These are phyloP conservation scores for Unio delphinus DNA, from an alignment of 2,888 invertebrate species.

Conservation along the genomic window DNA sequence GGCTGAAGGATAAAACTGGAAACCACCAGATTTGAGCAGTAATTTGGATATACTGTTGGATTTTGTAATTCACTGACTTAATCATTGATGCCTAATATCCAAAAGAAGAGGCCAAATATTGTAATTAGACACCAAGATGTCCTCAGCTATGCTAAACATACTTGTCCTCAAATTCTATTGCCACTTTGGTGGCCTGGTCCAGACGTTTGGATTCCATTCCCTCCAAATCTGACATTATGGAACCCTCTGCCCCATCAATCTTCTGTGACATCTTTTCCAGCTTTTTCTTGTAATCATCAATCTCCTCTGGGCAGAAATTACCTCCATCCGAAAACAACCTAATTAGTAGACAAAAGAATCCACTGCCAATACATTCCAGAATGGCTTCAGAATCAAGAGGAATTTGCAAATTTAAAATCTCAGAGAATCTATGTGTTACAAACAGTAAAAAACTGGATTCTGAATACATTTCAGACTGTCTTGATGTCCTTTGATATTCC, in stretches of 20 bases:
- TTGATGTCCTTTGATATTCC: no score
- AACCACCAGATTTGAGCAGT: neutral
- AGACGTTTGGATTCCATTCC: slow-evolving; percentile 70
- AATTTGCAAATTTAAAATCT: no score
- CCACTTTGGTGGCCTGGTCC: slow-evolving; percentile 67
- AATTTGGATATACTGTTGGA: neutral
- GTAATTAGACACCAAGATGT: no score
- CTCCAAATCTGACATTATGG: slow-evolving; percentile 70
- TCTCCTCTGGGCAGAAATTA: slow-evolving; percentile 71
- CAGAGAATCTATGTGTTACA: no score
- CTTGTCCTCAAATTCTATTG: slow-evolving; percentile 71
- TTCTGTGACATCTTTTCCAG: slow-evolving; percentile 68
- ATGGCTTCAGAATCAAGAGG: no score
- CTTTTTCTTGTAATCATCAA: slow-evolving; percentile 66
- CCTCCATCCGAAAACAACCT: slow-evolving; percentile 71
- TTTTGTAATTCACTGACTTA: no score
- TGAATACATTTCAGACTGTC: no score
- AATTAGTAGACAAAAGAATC: slow-evolving; percentile 2
- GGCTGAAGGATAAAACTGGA: neutral
- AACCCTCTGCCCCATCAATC: slow-evolving; percentile 68
- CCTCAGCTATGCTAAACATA: slow-evolving; percentile 16
- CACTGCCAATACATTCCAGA: no score
- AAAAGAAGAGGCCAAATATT: no score
- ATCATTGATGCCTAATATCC: no score
- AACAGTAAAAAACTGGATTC: no score